phyloP scores from a whole-genome alignment of 1,140 invertebrate species.

The Drosophila setifemur region DNA sequence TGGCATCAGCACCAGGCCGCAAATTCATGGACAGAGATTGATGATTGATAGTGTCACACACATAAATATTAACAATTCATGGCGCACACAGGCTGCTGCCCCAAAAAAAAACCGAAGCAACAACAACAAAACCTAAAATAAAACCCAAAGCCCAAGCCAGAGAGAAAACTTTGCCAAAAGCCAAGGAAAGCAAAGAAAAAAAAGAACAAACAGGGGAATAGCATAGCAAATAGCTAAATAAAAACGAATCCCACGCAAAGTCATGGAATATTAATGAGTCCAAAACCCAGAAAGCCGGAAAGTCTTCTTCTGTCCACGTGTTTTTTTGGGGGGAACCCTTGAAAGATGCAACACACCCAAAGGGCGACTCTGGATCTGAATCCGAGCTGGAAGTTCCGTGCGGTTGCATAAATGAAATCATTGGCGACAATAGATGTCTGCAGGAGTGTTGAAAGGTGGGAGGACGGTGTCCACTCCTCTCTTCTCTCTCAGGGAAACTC shows the following conservation, averaged over 20 bases:
- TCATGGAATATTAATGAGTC: conserved; percentile 71
- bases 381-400: conserved; percentile 9
- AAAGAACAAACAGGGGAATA: conserved; percentile 15
- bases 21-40: conserved; percentile 51
- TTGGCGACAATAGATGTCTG: conserved; percentile 5
- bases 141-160: conserved; percentile 5
- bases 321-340: conserved; percentile 28
- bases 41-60: conserved; percentile 71
- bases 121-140: conserved; percentile 6
- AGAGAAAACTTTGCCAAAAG: conserved; percentile 7
- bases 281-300: conserved; percentile 10
- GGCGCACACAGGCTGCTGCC: conserved; percentile 58
- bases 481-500: too few relatives aligned
- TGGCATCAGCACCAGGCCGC: conserved; percentile 22
- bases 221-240: conserved; percentile 32
- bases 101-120: conserved; percentile 2
- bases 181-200: conserved; percentile 7
- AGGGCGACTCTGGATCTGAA: too few relatives aligned
- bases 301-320: conserved; percentile 38
- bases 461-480: background rate
- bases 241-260: conserved; percentile 57
- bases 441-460: background rate
- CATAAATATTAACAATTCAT: conserved; percentile 76
- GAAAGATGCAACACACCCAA: conserved; percentile 38
- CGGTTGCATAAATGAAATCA: conserved; percentile 33